These are phyloP conservation scores for Machimus rusticus DNA, from an alignment of 2,888 invertebrate species.

Conservation along the genomic window DNA sequence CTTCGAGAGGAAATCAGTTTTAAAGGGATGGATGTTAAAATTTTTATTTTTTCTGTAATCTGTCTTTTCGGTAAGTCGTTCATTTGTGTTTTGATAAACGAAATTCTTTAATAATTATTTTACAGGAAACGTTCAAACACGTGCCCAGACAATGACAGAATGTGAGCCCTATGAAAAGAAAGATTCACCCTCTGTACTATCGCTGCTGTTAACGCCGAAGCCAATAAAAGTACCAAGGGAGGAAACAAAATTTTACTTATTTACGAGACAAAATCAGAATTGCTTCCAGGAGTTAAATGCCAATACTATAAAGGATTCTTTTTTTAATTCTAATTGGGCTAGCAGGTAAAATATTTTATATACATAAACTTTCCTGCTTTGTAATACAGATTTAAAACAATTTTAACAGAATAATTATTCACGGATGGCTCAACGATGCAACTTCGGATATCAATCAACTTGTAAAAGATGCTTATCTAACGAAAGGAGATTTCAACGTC, in stretches of 20 bases:
- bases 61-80: not conserved
- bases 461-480: slow-evolving; percentile 14
- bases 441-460: not conserved
- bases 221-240: not conserved
- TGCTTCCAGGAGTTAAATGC: not conserved
- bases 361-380: not conserved
- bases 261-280: slow-evolving; percentile 6
- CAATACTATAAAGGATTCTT: not conserved
- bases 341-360: not conserved
- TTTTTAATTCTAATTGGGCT: slow-evolving; percentile 13
- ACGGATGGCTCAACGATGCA: not conserved
- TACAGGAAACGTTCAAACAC: not conserved
- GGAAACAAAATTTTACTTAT: not conserved
- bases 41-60: not conserved
- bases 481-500: slow-evolving; percentile 19
- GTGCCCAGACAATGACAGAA: not conserved
- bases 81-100: not conserved
- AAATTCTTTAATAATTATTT: not conserved
- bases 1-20: not conserved
- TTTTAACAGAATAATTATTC: not conserved
- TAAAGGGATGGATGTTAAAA: not conserved
- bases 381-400: not conserved
- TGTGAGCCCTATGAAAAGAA: not conserved
- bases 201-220: not conserved
- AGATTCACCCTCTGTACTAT: not conserved